Percentiles rank a stretch among this genome's conserved stretches.
These are phyloP conservation scores for Thamnophis elegans DNA, from an alignment of 2,797 vertebrate genomes.

Conservation along the genomic window DNA sequence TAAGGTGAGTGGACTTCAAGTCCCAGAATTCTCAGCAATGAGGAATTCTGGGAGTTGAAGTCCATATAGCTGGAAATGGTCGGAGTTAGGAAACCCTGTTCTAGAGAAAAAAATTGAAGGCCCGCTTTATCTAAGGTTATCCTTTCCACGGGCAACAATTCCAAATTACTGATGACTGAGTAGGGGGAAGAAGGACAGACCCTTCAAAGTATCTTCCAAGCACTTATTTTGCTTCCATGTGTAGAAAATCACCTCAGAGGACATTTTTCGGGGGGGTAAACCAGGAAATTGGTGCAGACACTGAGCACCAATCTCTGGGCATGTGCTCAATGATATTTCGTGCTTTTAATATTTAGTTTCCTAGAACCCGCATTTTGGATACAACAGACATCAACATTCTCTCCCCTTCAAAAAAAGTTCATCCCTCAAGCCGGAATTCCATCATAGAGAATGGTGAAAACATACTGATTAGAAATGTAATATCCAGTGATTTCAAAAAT, in stretches of 20 bases:
- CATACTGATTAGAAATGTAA: neutral
- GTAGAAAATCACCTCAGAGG: neutral
- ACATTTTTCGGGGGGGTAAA: neutral
- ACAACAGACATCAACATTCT: neutral
- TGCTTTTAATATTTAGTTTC: neutral
- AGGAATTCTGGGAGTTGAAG: too few relatives aligned
- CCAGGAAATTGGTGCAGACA: neutral
- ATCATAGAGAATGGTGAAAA: neutral
- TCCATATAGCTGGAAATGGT: too few relatives aligned
- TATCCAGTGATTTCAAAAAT: neutral
- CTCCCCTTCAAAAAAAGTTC: neutral
- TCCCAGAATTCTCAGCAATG: too few relatives aligned
- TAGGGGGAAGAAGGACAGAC: too few relatives aligned
- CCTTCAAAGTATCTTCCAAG: neutral
- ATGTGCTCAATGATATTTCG: neutral
- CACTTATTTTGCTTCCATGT: neutral
- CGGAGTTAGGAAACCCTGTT: neutral
- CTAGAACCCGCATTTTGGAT: neutral
- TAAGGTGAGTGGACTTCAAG: too few relatives aligned
- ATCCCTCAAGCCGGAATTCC: neutral
- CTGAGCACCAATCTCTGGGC: neutral
- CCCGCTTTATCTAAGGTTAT: neutral
- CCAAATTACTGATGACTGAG: neutral
- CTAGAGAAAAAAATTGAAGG: neutral
- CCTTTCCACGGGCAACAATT: neutral